These are phyloP conservation scores for Centropyge bicolor DNA, from an alignment of 2,797 vertebrate genomes.

Conservation along the genomic window DNA sequence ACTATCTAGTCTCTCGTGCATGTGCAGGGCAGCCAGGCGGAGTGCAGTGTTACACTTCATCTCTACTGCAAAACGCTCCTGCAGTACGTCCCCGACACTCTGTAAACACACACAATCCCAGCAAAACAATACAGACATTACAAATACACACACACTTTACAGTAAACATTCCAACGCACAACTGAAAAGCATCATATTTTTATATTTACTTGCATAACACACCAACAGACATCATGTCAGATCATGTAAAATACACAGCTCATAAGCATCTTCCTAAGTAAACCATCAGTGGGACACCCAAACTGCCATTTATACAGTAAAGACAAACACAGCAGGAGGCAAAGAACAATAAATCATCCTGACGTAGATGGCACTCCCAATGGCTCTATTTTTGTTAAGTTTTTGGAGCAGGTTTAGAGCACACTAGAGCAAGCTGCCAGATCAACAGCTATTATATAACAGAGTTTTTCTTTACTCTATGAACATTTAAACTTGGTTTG, in stretches of 20 bases:
- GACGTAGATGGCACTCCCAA: constrained; percentile 47
- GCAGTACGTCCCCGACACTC: constrained; percentile 97
- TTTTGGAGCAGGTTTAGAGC: constrained; percentile 1
- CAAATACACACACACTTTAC: background rate
- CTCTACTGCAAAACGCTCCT: constrained; percentile 96
- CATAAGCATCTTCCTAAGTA: constrained; percentile 27
- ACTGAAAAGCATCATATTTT: background rate
- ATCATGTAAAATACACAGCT: constrained; percentile 11
- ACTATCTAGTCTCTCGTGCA: constrained; percentile 94
- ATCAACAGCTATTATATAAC: constrained; percentile 4
- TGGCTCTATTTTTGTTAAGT: constrained; percentile 13
- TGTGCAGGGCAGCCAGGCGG: constrained; percentile 95
- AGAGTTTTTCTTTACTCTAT: background rate
- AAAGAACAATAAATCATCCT: constrained; percentile 57
- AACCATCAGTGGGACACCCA: constrained; percentile 35
- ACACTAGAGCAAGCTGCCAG: background rate
- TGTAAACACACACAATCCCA: constrained; percentile 71
- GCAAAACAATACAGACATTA: constrained; percentile 20
- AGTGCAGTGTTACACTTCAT: constrained; percentile 98
- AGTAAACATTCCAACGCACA: background rate
- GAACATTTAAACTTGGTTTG: background rate
- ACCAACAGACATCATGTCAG: constrained; percentile 1
- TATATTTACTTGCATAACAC: background rate
- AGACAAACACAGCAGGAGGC: constrained; percentile 51
- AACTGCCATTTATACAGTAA: constrained; percentile 32